Percentiles rank a stretch among this genome's conserved stretches.
These are phyloP conservation scores for Campoletis raptor DNA, from an alignment of 2,888 invertebrate genomes.

Conservation along the genomic window DNA sequence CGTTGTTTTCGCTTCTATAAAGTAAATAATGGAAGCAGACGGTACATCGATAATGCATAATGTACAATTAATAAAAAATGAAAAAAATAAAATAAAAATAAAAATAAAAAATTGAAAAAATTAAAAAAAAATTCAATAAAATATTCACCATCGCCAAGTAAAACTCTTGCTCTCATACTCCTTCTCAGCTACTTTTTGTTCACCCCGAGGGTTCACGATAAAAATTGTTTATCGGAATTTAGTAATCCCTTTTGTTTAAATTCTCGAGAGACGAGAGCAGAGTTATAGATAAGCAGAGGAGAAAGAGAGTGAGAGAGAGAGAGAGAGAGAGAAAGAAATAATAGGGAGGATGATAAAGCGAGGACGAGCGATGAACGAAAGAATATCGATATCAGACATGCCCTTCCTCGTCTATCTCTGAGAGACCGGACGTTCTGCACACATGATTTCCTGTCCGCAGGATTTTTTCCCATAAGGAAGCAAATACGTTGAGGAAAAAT, in stretches of 20 bases:
- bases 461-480: slow-evolving; percentile 22
- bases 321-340: not conserved
- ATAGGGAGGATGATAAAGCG: slow-evolving; percentile 12
- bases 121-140: slow-evolving; percentile 8
- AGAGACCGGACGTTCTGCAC: slow-evolving; percentile 58
- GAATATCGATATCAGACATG: slow-evolving; percentile 69
- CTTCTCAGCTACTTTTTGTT: slow-evolving; percentile 49
- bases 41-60: slow-evolving; percentile 65
- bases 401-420: slow-evolving; percentile 63
- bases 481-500: not conserved
- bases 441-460: slow-evolving; percentile 39
- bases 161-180: slow-evolving; percentile 27
- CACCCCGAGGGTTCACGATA: slow-evolving; percentile 34
- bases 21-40: slow-evolving; percentile 11
- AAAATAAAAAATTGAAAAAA: slow-evolving; percentile 18
- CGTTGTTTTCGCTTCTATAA: not conserved
- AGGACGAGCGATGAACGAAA: slow-evolving; percentile 53
- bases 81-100: slow-evolving; percentile 5
- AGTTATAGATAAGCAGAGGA: slow-evolving; percentile 9
- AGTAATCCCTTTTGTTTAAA: slow-evolving; percentile 64
- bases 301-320: not conserved
- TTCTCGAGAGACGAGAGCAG: slow-evolving; percentile 42
- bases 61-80: slow-evolving; percentile 49
- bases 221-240: slow-evolving; percentile 69
- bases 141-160: slow-evolving; percentile 39